phyloP scores from a whole-genome alignment of 92 coral and sea anemone genomes.

The Hydrozoanthus gracilis region DNA sequence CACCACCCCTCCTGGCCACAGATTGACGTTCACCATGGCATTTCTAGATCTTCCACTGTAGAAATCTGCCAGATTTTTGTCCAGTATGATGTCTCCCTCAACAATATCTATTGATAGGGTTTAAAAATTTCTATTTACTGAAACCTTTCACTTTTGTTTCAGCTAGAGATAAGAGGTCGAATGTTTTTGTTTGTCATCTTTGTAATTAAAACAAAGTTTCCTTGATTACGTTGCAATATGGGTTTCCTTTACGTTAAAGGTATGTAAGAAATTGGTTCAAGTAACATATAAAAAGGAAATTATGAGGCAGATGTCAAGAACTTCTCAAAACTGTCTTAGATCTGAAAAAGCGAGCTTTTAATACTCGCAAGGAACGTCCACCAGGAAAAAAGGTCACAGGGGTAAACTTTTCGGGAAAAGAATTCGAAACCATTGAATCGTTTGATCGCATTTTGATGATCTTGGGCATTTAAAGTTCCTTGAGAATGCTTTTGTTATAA shows the following conservation, averaged over 20 bases:
- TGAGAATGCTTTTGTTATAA: background rate
- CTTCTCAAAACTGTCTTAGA: no score
- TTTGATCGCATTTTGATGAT: background rate
- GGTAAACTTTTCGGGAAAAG: no score
- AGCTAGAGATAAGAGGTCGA: background rate
- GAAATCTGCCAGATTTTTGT: slow-evolving; percentile 68
- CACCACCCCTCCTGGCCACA: slow-evolving; percentile 82
- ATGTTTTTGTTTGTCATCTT: background rate
- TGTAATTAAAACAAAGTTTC: background rate
- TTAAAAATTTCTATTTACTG: background rate
- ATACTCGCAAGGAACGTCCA: no score
- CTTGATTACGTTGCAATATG: no score
- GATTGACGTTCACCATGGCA: slow-evolving; percentile 82
- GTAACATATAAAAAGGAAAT: no score
- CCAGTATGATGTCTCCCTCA: slow-evolving; percentile 83
- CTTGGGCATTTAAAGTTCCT: no score
- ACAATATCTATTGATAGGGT: slow-evolving; percentile 59
- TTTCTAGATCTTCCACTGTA: slow-evolving; percentile 76
- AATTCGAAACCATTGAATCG: no score
- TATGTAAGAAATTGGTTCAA: no score
- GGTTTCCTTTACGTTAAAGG: no score
- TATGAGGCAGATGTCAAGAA: no score
- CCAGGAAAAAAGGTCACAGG: no score
- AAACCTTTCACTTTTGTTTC: background rate
- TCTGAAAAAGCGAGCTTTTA: no score